phyloP scores from a whole-genome alignment of 30 jellyfish, hydroid and myxozoan genomes.

The Pseudorhiza aurosa region DNA sequence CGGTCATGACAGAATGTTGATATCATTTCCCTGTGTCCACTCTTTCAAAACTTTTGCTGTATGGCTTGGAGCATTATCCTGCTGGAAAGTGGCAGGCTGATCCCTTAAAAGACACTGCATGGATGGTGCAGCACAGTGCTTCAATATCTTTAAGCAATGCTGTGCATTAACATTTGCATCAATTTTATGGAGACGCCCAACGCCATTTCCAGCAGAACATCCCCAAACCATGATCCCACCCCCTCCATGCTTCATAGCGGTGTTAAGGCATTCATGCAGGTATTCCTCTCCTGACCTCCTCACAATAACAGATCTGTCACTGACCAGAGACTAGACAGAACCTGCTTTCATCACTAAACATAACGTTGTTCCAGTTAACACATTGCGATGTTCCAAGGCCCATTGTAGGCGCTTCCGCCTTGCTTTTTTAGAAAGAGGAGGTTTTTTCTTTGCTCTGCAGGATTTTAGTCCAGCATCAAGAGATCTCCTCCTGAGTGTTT shows the following conservation, averaged over 20 bases:
- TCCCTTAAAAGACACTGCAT: neutral
- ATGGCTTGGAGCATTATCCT: constrained; percentile 35
- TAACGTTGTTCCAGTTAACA: neutral
- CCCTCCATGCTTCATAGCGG: constrained; percentile 22
- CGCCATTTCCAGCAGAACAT: neutral
- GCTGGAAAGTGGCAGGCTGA: neutral
- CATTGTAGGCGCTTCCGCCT: constrained; percentile 5
- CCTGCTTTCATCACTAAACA: constrained; percentile 1
- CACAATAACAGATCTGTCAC: neutral
- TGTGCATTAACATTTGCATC: constrained; percentile 13
- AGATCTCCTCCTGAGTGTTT: neutral
- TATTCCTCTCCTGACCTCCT: neutral
- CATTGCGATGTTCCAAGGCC: neutral
- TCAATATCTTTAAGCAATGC: constrained; percentile 9
- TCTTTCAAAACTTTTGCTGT: constrained; percentile 16
- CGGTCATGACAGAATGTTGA: constrained; percentile 20
- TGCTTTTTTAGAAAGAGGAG: neutral
- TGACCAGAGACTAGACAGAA: neutral
- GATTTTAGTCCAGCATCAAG: neutral
- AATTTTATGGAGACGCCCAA: constrained; percentile 11
- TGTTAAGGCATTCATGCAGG: neutral
- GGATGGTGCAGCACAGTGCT: neutral
- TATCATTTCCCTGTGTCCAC: neutral
- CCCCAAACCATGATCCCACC: constrained; percentile 42
- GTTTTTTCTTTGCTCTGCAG: neutral